Evolutionary conservation across 2,113 vertebrate genomes (phyloP), one percentile per base, ranked within the genome.

Genomic region (Barbus barbus): DNA sequence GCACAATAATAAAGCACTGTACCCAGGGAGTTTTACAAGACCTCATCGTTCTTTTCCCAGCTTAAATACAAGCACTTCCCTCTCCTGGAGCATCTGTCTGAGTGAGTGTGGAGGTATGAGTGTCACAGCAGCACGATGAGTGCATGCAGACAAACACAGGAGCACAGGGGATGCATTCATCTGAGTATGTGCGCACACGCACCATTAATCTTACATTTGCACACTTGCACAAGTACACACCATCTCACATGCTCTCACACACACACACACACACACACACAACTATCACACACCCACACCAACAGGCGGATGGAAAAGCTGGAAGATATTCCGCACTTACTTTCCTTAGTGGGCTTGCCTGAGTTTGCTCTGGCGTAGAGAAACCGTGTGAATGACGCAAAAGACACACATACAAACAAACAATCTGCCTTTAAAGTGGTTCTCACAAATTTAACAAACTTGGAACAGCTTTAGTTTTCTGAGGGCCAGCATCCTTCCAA

Each of bases 361-460:
- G 96, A 97, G 96, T 95, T 96, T 97, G 97, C 94, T 99, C 98
- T 99, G 95, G 93, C 94, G 94, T 95, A 95, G 96, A 98, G 94
- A 97, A 95, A 97, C 95, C 91, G 92, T 89, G 91, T 93, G 90
- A 94, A 92, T 92, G 92, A 92, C 86, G 92, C 75, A 90, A 89
- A 91, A 84, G 44, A 93, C 77, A 94, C 88, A 90, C 84, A 92
- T 79, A 89, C 80, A 88, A 63, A 87, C 83, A 89, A 78, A 89
- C 78, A 93, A 79, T 90, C 80, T 82, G 82, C 53, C 87, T 92
- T 91, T 89, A 91, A 83, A 91, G 87, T 79, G 69, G 90, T 84
- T 44, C 81, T 84, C 41, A 33, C 24, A 85, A 79, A 74, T 26
- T 51, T 53, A 56, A 14, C 18, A 67, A 26, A 85, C 67, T 83